Conservation (phyloP, 2,888 invertebrate genomes). For the Acholoe squamosa region DNA sequence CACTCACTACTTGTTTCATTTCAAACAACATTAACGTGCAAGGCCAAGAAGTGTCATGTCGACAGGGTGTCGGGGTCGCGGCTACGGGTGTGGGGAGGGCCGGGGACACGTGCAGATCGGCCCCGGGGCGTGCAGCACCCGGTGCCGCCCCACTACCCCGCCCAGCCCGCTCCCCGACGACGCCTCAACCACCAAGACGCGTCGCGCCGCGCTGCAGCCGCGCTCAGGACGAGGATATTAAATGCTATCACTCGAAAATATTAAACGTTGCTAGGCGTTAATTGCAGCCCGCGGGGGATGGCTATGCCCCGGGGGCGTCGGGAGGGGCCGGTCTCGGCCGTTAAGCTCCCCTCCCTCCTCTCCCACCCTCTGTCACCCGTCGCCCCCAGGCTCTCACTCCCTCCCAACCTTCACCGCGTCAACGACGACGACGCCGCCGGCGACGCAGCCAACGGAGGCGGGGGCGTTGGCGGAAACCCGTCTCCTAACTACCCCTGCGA, state of each 20-base stretch:
- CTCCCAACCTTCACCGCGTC: background rate
- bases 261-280: slow-evolving; percentile 62
- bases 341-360: slow-evolving; percentile 15
- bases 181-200: slow-evolving; percentile 13
- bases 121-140: background rate
- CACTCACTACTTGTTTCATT: background rate
- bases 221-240: slow-evolving; percentile 49
- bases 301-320: slow-evolving; percentile 43
- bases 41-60: slow-evolving; percentile 38
- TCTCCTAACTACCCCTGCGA: slow-evolving; percentile 25
- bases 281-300: slow-evolving; percentile 57
- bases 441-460: background rate
- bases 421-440: background rate
- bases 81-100: background rate
- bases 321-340: slow-evolving; percentile 22
- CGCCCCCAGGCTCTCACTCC: background rate
- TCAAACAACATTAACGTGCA: background rate
- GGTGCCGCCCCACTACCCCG: background rate
- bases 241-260: slow-evolving; percentile 62
- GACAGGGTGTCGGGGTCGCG: slow-evolving; percentile 32
- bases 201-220: background rate
- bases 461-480: background rate
- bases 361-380: background rate
- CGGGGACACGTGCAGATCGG: slow-evolving; percentile 33
- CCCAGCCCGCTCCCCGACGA: slow-evolving; percentile 42